Evolutionary conservation across 2,113 vertebrate species (phyloP).

Genomic region (Cairina moschata): DNA sequence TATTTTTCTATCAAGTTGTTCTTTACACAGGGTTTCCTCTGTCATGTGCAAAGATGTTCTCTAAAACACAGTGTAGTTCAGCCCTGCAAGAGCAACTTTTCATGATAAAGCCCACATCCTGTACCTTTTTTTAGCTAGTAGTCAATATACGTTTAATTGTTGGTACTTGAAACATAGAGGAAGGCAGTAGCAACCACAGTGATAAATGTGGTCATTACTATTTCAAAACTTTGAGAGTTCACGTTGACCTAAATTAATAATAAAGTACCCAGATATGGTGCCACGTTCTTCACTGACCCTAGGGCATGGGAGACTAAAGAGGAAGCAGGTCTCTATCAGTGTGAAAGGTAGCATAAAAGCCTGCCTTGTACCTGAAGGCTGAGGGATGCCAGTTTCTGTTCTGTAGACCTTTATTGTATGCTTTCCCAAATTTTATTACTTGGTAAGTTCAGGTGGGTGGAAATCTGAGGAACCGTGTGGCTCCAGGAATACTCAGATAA

Average conservation of each 20-base stretch:
- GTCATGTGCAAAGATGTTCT: not conserved
- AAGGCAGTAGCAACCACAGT: not conserved
- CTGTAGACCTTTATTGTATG: not conserved
- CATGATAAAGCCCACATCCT: not conserved
- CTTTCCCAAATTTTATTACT: not conserved
- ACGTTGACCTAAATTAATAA: constrained; percentile 7
- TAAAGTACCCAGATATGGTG: not conserved
- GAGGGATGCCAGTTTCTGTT: not conserved
- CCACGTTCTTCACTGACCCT: not conserved
- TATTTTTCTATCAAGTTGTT: not conserved
- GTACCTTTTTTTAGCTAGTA: not conserved
- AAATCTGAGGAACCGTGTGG: not conserved
- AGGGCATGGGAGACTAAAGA: not conserved
- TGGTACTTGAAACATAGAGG: not conserved
- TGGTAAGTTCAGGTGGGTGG: not conserved
- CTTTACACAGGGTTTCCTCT: not conserved
- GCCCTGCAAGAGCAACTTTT: not conserved
- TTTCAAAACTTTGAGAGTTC: constrained; percentile 17
- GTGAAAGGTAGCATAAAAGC: not conserved
- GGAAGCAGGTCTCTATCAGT: not conserved
- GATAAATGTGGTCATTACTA: not conserved
- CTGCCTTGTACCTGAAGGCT: not conserved
- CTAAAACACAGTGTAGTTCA: not conserved
- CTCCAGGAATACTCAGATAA: not conserved
- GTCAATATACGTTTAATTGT: not conserved